These are phyloP conservation scores for Laticauda laticaudata DNA, from an alignment of 2,113 vertebrate species.

Conservation along the genomic window DNA sequence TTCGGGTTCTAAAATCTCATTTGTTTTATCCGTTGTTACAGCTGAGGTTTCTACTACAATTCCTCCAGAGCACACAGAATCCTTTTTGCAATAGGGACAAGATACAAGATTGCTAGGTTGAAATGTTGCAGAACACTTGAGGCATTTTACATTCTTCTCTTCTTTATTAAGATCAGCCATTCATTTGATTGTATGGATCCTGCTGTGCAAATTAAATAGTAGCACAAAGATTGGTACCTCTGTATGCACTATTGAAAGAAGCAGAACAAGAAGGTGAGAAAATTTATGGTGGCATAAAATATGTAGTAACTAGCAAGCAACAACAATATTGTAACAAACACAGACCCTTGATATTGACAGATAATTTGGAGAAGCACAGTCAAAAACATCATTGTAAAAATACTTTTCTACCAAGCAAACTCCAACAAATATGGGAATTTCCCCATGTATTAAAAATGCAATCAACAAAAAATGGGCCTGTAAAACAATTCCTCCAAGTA, in stretches of 20 bases:
- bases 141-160: conserved; percentile 32
- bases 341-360: conserved; percentile 10
- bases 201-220: conserved; percentile 38
- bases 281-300: conserved; percentile 14
- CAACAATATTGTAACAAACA: conserved; percentile 2
- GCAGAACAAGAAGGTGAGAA: conserved; percentile 34
- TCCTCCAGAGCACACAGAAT: background rate
- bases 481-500: background rate
- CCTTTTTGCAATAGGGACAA: background rate
- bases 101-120: background rate
- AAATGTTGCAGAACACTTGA: background rate
- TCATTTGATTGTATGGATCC: conserved; percentile 29
- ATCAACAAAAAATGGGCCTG: background rate
- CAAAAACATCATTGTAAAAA: background rate
- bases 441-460: conserved; percentile 1
- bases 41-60: conserved; percentile 38
- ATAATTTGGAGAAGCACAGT: conserved; percentile 43
- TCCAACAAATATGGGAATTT: background rate
- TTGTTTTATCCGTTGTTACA: background rate
- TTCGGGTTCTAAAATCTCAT: background rate
- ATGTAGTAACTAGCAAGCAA: conserved; percentile 22
- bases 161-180: conserved; percentile 45
- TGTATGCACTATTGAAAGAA: conserved; percentile 47
- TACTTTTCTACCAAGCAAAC: background rate
- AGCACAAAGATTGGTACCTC: conserved; percentile 30